Percentiles rank a stretch among this genome's conserved stretches.
Conservation (phyloP, 1,140 invertebrate genomes). For the Lucilia cuprina region DNA sequence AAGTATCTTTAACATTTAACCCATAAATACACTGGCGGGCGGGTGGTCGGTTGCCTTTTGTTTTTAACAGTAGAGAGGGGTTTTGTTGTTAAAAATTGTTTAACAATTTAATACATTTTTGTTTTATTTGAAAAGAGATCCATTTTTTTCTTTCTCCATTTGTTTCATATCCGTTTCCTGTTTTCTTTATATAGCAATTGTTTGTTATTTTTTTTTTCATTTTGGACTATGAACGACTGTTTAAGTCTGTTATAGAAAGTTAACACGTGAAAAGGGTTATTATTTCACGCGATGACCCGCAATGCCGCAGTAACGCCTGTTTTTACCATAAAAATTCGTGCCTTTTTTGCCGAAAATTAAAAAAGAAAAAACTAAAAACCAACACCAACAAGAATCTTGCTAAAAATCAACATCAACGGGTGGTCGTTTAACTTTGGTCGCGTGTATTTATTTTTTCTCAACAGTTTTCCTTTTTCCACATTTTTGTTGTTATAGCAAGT, state of each 20-base stretch:
- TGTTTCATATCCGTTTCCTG: slow-evolving; percentile 32
- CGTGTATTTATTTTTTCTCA: neutral
- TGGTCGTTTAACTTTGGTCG: slow-evolving; percentile 29
- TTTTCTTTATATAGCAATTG: slow-evolving; percentile 1
- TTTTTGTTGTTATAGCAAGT: neutral
- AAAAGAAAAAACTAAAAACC: neutral
- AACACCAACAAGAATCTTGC: neutral
- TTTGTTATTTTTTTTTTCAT: neutral
- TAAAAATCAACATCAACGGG: slow-evolving; percentile 25
- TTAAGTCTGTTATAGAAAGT: slow-evolving; percentile 36
- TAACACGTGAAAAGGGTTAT: slow-evolving; percentile 44
- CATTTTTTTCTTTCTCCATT: neutral
- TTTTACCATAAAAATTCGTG: slow-evolving; percentile 29
- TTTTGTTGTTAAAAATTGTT: neutral
- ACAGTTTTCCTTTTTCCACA: neutral
- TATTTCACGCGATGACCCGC: slow-evolving; percentile 50
- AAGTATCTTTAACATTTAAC: neutral
- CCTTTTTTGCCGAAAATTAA: neutral
- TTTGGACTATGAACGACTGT: neutral
- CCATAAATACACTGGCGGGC: neutral
- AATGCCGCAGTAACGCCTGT: slow-evolving; percentile 41
- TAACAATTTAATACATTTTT: slow-evolving; percentile 22
- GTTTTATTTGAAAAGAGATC: slow-evolving; percentile 2
- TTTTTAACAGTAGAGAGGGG: neutral
- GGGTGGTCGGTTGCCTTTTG: too few species aligned